phyloP scores from a whole-genome alignment of 2,797 vertebrate species.

The Chrosomus eos region DNA sequence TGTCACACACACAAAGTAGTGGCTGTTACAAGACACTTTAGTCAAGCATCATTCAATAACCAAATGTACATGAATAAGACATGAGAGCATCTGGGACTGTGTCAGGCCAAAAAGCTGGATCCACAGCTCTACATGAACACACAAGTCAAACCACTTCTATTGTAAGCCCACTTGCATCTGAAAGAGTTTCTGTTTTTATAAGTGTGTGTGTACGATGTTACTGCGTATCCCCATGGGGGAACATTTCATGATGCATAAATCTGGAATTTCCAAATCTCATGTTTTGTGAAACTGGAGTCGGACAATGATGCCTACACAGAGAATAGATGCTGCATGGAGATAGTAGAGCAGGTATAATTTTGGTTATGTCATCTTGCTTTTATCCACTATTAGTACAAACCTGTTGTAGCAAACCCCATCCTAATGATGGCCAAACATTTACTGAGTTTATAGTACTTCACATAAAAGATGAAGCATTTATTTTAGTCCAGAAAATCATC shows the following conservation, averaged over 20 bases:
- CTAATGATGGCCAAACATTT: no score
- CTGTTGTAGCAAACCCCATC: no score
- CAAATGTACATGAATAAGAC: slow-evolving; percentile 47
- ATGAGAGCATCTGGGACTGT: slow-evolving; percentile 37
- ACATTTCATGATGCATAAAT: slow-evolving; percentile 14
- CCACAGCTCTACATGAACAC: slow-evolving; percentile 3
- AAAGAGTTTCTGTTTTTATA: neutral
- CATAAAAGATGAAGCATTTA: no score
- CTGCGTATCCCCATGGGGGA: neutral
- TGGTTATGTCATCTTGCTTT: no score
- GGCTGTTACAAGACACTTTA: slow-evolving; percentile 20
- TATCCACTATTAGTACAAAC: no score
- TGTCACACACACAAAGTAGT: slow-evolving; percentile 17
- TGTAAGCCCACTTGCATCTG: neutral
- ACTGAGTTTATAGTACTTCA: no score
- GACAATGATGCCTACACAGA: no score
- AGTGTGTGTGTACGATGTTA: neutral
- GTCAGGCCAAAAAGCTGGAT: slow-evolving; percentile 23
- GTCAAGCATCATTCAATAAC: slow-evolving; percentile 13
- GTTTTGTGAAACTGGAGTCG: neutral
- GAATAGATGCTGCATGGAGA: no score
- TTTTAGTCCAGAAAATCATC: no score
- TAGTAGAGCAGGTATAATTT: no score
- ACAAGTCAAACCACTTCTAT: slow-evolving; percentile 2
- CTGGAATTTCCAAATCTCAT: neutral